Evolutionary conservation across 1,140 invertebrate species (phyloP), one percentile per base, ranked within the genome.

Genomic region (Saccostrea cuccullata): DNA sequence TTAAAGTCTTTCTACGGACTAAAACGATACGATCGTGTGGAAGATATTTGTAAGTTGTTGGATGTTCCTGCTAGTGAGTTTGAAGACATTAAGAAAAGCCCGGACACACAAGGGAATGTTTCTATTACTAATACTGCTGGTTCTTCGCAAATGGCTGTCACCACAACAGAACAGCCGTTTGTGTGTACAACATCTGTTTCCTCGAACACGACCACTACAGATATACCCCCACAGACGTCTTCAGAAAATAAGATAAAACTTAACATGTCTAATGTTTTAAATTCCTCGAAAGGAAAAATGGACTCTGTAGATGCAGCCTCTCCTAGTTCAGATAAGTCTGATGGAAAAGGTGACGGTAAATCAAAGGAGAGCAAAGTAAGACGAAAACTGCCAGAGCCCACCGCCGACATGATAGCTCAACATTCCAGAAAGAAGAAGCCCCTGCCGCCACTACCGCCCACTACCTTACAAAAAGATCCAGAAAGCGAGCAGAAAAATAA

Each of bases 41-140:
- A 94, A 86, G 92, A 94, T 89, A 94, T 94, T 36, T 94, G 93
- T 90, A 90, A 91, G 87, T 87, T 94, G 36, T 91, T 92, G 36
- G 73, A 88, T 83, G 47, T 85, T 13, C 84, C 55, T n/a, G 55
- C n/a, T 17, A 85, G 84, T 85, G 84, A 85, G 26, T 85, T 85
- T 64, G 84, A 85, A 47, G 47, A 84, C 23, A 84, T 84, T 55
- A n/a, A 55, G 30, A 55, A 40, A 55, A 84, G n/a, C 40, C n/a
- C 82, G 17, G 82, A 56, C 12, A n/a, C 40, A 84, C 40, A 84
- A 55, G 6, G n/a, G 20, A 84, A 9, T 84, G 40, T 26, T 84
- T 12, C 40, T 55, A 20, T 55, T n/a, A 20, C 11, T 20, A 84
- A 47, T n/a, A 55, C 40, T 56, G 82, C 40, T 84, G 82, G n/a